These are phyloP conservation scores for Patagioenas fasciata DNA, from an alignment of 2,113 vertebrate species.

Conservation along the genomic window DNA sequence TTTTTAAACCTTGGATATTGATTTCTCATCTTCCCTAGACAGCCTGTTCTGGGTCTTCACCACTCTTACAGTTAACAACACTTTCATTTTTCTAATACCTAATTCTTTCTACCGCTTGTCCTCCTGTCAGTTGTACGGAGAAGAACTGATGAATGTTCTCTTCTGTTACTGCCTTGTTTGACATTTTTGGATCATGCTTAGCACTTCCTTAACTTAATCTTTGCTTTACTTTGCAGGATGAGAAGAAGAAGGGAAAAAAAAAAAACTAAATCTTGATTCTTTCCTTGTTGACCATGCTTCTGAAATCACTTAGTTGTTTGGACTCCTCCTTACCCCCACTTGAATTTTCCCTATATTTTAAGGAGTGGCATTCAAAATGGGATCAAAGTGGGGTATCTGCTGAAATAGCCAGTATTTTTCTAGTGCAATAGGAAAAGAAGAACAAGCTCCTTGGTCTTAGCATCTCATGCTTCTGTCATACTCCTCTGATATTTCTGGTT, in stretches of 20 bases:
- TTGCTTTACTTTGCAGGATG: background rate
- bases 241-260: background rate
- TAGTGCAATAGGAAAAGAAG: background rate
- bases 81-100: slow-evolving; percentile 54
- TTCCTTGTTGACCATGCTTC: background rate
- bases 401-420: background rate
- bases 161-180: background rate
- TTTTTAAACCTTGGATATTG: slow-evolving; percentile 42
- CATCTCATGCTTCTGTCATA: background rate
- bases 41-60: slow-evolving; percentile 27
- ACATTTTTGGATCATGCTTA: background rate
- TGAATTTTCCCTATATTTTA: background rate
- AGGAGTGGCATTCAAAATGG: background rate
- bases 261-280: background rate
- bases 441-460: background rate
- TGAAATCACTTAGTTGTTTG: background rate
- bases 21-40: slow-evolving; percentile 59
- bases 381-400: accelerated
- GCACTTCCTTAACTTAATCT: background rate
- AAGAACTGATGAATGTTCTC: background rate
- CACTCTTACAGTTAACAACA: slow-evolving; percentile 22
- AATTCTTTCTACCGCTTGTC: background rate
- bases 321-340: accelerated
- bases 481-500: background rate
- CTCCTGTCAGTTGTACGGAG: background rate